Conservation (phyloP, 2,888 invertebrate genomes). For the Nesidiocoris tenuis region DNA sequence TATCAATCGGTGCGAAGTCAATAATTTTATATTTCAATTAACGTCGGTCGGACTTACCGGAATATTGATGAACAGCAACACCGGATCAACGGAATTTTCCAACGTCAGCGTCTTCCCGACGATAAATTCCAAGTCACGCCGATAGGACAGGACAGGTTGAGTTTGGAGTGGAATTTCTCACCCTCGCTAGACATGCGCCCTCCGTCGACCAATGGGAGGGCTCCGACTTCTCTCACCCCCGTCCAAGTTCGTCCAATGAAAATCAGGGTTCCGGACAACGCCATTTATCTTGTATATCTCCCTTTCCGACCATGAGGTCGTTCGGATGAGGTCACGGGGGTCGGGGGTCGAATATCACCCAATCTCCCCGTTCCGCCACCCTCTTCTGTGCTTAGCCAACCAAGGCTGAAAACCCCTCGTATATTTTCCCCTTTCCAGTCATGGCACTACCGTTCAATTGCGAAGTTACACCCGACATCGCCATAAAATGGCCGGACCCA, state of each 20-base stretch:
- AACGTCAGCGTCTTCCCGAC: not conserved
- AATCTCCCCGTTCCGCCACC: not conserved
- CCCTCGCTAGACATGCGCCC: not conserved
- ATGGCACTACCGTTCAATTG: not conserved
- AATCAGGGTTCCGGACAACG: not conserved
- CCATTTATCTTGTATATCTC: not conserved
- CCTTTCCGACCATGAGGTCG: not conserved
- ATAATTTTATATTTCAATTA: too few species aligned
- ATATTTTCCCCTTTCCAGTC: not conserved
- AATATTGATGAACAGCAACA: not conserved
- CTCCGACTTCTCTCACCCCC: not conserved
- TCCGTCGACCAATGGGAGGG: not conserved
- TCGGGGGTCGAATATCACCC: not conserved
- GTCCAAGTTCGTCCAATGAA: not conserved
- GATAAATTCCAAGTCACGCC: not conserved
- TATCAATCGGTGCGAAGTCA: too few species aligned
- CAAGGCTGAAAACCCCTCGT: too few species aligned
- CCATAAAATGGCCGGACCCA: too few species aligned
- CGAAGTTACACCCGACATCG: too few species aligned
- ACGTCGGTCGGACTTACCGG: too few species aligned
- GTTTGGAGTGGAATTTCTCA: not conserved
- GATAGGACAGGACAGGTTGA: not conserved
- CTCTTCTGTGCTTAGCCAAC: not conserved
- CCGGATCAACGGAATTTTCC: not conserved
- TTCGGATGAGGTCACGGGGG: not conserved